Conservation (phyloP, 2,888 invertebrate species). For the Cheiracanthium punctorium region DNA sequence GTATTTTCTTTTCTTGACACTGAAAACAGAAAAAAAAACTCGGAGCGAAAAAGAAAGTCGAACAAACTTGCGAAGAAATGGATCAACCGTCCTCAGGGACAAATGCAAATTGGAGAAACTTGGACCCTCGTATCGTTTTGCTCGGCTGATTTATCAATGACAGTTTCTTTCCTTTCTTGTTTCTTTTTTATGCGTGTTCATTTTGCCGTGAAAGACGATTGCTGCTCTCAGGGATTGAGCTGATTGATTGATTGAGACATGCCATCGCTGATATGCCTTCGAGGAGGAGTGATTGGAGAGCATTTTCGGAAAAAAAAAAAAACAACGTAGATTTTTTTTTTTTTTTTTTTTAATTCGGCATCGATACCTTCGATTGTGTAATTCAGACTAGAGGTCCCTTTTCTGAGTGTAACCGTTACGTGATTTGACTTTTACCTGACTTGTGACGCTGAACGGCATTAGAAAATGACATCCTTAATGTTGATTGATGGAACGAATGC, state of each 20-base stretch:
- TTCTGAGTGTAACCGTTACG: neutral
- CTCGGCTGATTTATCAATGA: slow-evolving; percentile 64
- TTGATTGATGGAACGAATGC: neutral
- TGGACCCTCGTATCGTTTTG: slow-evolving; percentile 23
- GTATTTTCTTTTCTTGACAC: neutral
- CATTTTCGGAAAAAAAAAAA: too few relatives aligned
- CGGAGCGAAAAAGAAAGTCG: neutral
- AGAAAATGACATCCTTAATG: neutral
- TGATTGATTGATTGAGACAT: slow-evolving; percentile 47
- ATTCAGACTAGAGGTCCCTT: neutral
- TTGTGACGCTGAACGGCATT: neutral
- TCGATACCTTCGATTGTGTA: neutral
- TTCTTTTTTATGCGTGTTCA: slow-evolving; percentile 26
- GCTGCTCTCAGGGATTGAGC: slow-evolving; percentile 23
- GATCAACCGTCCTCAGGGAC: slow-evolving; percentile 14
- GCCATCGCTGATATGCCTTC: neutral
- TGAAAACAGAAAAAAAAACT: neutral
- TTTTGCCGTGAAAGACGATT: slow-evolving; percentile 24
- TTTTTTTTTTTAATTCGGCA: neutral
- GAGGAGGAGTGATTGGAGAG: neutral
- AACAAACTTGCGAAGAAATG: neutral
- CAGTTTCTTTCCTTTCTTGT: slow-evolving; percentile 38
- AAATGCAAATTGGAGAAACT: slow-evolving; percentile 42
- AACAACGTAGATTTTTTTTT: too few relatives aligned
- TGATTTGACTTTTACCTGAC: neutral